Percentiles rank a stretch among this genome's conserved stretches.
These are phyloP conservation scores for Podargus strigoides DNA, from an alignment of 2,797 vertebrate species.

Conservation along the genomic window DNA sequence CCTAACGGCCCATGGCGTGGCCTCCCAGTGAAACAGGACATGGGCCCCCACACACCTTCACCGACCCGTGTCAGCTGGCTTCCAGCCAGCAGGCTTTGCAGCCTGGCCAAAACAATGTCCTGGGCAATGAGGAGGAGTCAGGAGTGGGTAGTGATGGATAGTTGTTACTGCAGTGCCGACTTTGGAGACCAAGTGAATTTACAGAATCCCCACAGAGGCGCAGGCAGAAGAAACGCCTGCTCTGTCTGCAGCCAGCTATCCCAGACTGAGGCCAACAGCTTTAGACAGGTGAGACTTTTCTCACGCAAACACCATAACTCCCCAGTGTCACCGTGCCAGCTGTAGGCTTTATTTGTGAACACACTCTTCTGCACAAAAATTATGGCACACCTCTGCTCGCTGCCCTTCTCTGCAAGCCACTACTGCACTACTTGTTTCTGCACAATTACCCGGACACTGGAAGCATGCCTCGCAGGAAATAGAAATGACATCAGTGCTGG, in stretches of 20 bases:
- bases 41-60: not conserved
- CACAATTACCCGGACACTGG: not conserved
- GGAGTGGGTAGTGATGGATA: not conserved
- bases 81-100: not conserved
- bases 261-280: not conserved
- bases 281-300: not conserved
- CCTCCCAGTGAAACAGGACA: not conserved
- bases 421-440: not conserved
- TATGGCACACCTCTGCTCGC: rapidly evolving
- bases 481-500: not conserved
- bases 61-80: not conserved
- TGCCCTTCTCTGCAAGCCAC: not conserved
- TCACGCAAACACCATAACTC: not conserved
- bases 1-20: rapidly evolving
- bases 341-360: not conserved
- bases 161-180: not conserved
- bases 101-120: not conserved
- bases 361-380: not conserved
- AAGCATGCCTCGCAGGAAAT: not conserved
- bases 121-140: not conserved
- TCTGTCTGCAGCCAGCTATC: not conserved
- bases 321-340: rapidly evolving
- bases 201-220: not conserved
- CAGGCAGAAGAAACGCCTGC: not conserved
- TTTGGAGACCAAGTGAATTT: not conserved